Base-by-base conservation (phyloP, 2,888 invertebrate species). In the Alviniconcha strummeri region DNA sequence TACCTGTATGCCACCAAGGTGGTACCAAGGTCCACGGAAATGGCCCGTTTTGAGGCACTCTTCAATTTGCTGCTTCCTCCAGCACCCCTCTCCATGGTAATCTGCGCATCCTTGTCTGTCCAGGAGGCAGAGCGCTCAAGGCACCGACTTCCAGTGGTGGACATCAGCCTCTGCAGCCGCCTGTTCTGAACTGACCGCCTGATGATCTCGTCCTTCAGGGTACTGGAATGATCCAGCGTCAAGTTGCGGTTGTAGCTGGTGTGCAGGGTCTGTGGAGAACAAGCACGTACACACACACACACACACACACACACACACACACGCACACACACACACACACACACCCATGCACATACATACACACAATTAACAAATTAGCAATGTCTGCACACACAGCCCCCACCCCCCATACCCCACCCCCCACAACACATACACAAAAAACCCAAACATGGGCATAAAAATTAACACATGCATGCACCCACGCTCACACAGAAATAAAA, bases 171-270 rank as follows among this genome's bases (percentile, higher is more conserved):
- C 75, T 81, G 56, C n/a, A 86, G 85, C 6, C 81, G 74, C 4
- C 72, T 74, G 64, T 85, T 86, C 36, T 64, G 56, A 57, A 52
- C 56, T 9, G 78, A 67, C 55, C 79, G 84, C 74, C 78, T 84
- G 17, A 57, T 74, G 15, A 86, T 82, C 57, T 83, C 84, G 36
- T 67, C 7, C 8, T 71, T 60, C 8, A 84, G 81, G 79, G 80
- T 81, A 2, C 71, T 64, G 67, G 52, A 76, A 2, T 80, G 69
- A 5, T 83, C 80, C 0, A 52, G 9, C 4, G 84, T 85, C 71
- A 86, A 56, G 81, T 86, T 86, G 15, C 71, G 80, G 67, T 86
- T 85, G 77, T 83, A 86, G 64, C 81, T 84, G 36, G 84, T 57
- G 69, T 82, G 78, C 4, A 84, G 52, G 8, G 72, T 69, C 86